Evolutionary conservation across 2,113 vertebrate genomes (phyloP), one percentile per base, ranked within the genome.

Genomic region (Elephas maximus): DNA sequence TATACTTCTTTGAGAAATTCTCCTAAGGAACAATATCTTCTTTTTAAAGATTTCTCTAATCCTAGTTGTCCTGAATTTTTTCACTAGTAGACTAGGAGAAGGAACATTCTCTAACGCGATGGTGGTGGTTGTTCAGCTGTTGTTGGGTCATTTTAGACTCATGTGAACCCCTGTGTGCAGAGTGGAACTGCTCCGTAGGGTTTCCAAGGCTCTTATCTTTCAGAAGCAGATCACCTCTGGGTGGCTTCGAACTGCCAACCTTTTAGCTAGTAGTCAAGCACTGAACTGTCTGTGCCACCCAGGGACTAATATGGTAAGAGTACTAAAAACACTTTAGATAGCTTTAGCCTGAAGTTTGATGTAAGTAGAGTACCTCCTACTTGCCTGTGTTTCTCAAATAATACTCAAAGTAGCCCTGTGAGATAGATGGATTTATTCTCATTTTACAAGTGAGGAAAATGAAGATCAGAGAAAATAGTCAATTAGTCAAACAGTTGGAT

Each of bases 281-380:
- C 48, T 48, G 7, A 48, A 48, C 48, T 48, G 48, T 48, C 48
- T 10, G 11, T 57, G 53, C 53, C 53, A 57, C 53, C 15, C 53
- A 57, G 53, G 28, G 48, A 48, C 48, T 48, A 48, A 48, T 48
- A 48, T 48, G 10, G 60, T 28, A 88, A 10, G 53, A 41, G 41
- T 86, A 76, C 28, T 88, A 76, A 93, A 93, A 89, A 23, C 30
- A 45, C 8, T 41, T 48, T 88, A 69, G 11, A 91, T 93, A 33
- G 14, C 51, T 51, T 87, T 84, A 95, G 44, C 63, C 20, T 93
- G 71, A 94, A 88, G 73, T 65, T 85, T 84, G 41, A 94, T 18
- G 33, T 94, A n/a, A 67, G 44, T 57, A 26, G 26, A 87, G 4
- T 6, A 78, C 53, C 30, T 82, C 85, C 11, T 33, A 74, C 6